Conservation (phyloP, 2,113 vertebrate genomes). For the Nesoenas mayeri region DNA sequence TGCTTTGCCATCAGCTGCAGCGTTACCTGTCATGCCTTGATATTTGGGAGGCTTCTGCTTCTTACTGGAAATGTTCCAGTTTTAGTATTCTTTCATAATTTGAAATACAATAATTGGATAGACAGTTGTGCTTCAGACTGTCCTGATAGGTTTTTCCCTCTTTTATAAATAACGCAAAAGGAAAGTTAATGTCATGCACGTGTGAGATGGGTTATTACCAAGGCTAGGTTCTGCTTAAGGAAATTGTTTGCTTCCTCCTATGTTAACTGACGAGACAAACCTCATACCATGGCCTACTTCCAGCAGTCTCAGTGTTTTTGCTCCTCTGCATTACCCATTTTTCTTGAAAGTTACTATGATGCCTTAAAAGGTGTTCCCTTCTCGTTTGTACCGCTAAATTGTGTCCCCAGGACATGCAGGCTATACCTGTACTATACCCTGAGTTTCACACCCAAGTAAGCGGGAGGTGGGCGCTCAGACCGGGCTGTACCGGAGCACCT, state of each 20-base stretch:
- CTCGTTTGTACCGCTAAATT: neutral
- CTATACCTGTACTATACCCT: fast-evolving
- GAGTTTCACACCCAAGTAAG: neutral
- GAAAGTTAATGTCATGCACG: neutral
- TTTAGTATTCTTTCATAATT: neutral
- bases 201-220: neutral
- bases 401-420: neutral
- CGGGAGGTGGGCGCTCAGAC: too few species aligned
- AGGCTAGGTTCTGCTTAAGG: neutral
- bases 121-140: neutral
- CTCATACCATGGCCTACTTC: neutral
- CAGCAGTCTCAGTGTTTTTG: neutral
- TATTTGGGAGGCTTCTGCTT: neutral
- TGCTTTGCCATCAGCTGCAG: neutral
- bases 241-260: neutral
- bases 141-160: neutral
- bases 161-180: neutral
- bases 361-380: neutral
- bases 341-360: neutral
- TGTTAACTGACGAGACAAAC: neutral
- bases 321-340: neutral
- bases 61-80: neutral
- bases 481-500: too few species aligned
- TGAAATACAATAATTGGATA: neutral
- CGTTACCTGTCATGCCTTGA: neutral